A percentile compares a stretch with the other conserved stretches of the same genome.
phyloP scores from a whole-genome alignment of 2,113 vertebrate species.

The Seriola aureovittata region DNA sequence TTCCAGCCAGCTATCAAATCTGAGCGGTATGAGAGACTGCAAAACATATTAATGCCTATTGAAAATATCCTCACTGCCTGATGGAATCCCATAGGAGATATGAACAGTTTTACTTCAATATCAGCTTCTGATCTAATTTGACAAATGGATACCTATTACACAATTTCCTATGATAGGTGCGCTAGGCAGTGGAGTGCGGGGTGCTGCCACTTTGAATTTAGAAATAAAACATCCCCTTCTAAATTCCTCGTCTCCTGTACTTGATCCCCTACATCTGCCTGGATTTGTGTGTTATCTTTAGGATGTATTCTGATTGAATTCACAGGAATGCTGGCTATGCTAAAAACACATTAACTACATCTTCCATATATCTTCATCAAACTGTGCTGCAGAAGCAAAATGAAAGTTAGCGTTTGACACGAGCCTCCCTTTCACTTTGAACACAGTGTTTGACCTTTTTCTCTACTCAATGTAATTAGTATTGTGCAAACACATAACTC shows the following conservation, averaged over 20 bases:
- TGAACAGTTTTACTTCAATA: slow-evolving; percentile 72
- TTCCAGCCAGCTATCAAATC: slow-evolving; percentile 56
- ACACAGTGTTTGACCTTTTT: slow-evolving; percentile 68
- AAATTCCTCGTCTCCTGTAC: slow-evolving; percentile 48
- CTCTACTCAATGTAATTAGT: slow-evolving; percentile 72
- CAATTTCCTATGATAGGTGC: slow-evolving; percentile 68
- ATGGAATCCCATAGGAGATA: slow-evolving; percentile 71
- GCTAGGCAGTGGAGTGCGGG: slow-evolving; percentile 44
- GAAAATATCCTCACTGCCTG: slow-evolving; percentile 66
- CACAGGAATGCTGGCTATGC: slow-evolving; percentile 42
- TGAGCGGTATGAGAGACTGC: slow-evolving; percentile 52
- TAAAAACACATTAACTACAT: slow-evolving; percentile 36
- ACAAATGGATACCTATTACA: slow-evolving; percentile 78
- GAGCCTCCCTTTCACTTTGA: slow-evolving; percentile 47
- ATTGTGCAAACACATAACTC: slow-evolving; percentile 66
- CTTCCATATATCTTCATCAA: slow-evolving; percentile 47
- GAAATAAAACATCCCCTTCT: slow-evolving; percentile 57
- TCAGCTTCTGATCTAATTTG: slow-evolving; percentile 79
- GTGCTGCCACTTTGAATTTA: slow-evolving; percentile 72
- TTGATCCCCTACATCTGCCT: slow-evolving; percentile 53
- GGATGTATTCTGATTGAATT: slow-evolving; percentile 61
- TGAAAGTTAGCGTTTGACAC: slow-evolving; percentile 27
- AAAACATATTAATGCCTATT: slow-evolving; percentile 72
- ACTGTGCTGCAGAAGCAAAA: slow-evolving; percentile 37
- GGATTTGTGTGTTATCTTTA: slow-evolving; percentile 60